Base-by-base conservation (phyloP, 2,888 invertebrate species). In the Autographa gamma region DNA sequence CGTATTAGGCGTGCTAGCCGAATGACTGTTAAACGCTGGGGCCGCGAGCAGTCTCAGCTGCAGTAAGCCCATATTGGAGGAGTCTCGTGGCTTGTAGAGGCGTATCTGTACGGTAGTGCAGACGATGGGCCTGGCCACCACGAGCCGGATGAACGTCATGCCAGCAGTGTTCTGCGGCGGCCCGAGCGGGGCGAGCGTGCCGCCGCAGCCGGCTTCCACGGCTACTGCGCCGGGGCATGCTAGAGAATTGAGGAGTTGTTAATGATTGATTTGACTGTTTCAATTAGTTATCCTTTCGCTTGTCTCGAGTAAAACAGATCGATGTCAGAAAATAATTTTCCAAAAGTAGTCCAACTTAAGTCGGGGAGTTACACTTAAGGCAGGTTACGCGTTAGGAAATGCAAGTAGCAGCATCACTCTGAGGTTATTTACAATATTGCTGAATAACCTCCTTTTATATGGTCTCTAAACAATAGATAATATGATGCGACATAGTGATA, bases 221-320 rank as follows among this genome's bases (percentile, higher is more conserved):
- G 98, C 98, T 31, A 99, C 98, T 5, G 98, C 98, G 62, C 98
- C 98, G 0, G 99, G 99, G 85, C 98, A 98, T 0, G 98, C 98
- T 97, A 91, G 25, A 48, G n/a, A 0, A 13, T 41, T 2, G 25
- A 2, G 25, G 3, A 25, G 25, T 25, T 25, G 25, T 25, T 2
- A 25, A 25, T 25, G 3, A 2, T 25, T 25, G 25, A 2, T 25
- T 25, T 25, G 1, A 25, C n/a, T 25, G 25, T 25, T 25, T 25
- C 1, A 25, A 25, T 25, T 25, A 25, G 25, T 25, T n/a, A n/a
- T n/a, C n/a, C n/a, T n/a, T n/a, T n/a, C n/a, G n/a, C n/a, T n/a
- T n/a, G n/a, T n/a, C n/a, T n/a, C n/a, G n/a, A n/a, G n/a, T n/a
- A n/a, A n/a, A n/a, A n/a, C n/a, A n/a, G n/a, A n/a, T n/a, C n/a